Base-by-base conservation (phyloP, 2,888 invertebrate species). In the Ochropacha duplaris region DNA sequence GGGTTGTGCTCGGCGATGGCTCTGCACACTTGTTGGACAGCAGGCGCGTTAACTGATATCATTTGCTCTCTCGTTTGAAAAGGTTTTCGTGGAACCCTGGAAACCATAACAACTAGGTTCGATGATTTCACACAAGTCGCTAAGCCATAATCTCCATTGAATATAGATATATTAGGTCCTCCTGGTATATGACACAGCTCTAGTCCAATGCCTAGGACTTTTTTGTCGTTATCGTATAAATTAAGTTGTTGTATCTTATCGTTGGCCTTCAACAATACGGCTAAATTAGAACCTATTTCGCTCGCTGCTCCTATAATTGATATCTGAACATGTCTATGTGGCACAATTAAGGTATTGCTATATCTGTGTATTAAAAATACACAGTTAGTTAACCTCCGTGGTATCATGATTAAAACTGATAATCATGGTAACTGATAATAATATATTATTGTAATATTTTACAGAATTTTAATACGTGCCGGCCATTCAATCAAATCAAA, bases 291-390 rank as follows among this genome's bases (percentile, higher is more conserved):
- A 9, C 88, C 88, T 0, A 88, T 71, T 16, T 80, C 78, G 63
- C 71, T 81, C 26, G 74, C 81, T 9, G 86, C 86, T 6, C 88
- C 88, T n/a, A 87, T 66, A 2, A 87, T 66, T 5, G 87, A 81
- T 8, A 87, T 71, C 68, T 86, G 86, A n/a, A 87, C 62, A 65
- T 78, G 73, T 62, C 83, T 73, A 9, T 58, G 49, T 22, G 55
- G 59, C 11, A 64, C 12, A 49, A 49, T 50, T 51, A 60, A 66
- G 4, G 59, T 34, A 26, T 52, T 54, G 16, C 54, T 56, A 44
- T 56, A 57, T 24, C 52, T 52, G 28, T 59, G 56, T 24, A 58
- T 69, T 26, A 57, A 24, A 16, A 66, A 24, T 22, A 61, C 9
- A 44, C 26, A 36, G 34, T 12, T 28, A 36, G 55, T 5, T 51